Evolutionary conservation across 2,113 vertebrate species (phyloP), one percentile per base, ranked within the genome.

Genomic region (Daboia siamensis): DNA sequence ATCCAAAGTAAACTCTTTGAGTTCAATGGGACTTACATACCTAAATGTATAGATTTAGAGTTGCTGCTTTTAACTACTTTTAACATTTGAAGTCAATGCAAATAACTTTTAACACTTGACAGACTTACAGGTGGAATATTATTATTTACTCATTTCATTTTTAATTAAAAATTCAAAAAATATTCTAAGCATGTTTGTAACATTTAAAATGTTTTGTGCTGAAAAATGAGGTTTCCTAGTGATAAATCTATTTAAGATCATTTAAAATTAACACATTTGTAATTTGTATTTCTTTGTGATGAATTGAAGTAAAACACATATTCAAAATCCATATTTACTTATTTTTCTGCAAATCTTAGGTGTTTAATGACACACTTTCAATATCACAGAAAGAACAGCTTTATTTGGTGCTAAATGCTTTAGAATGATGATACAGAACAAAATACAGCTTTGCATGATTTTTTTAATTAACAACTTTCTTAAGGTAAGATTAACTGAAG

Each of bases 401-500:
- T 20, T 64, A 86, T 48, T 85, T 26, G 23, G 56, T 64, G 8
- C 2, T 90, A 88, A 9, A 54, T 44, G 23, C 91, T 52, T 46
- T 17, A n/a, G 44, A 64, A 64, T 44, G 23, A 93, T 61, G n/a
- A 7, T 61, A 24, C 7, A 48, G n/a, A 86, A 90, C 52, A 17
- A 54, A 86, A 64, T 2, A 61, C 24, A 91, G n/a, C 39, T 89
- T 85, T 80, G 55, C 46, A 24, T 57, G 87, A 92, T 17, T 92
- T 93, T 91, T 90, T 44, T 11, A 88, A 54, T 84, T 74, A 54
- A 59, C 17, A 85, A 0, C 15, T 6, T 46, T 64, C 87, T 54
- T 88, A 61, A 95, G 95, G 95, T 95, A 95, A 90, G 95, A 3
- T 46, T 61, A 11, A 39, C 4, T 21, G 29, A 52, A 51, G 69